Conservation (phyloP, 2,888 invertebrate genomes). For the Coenonympha glycerion region DNA sequence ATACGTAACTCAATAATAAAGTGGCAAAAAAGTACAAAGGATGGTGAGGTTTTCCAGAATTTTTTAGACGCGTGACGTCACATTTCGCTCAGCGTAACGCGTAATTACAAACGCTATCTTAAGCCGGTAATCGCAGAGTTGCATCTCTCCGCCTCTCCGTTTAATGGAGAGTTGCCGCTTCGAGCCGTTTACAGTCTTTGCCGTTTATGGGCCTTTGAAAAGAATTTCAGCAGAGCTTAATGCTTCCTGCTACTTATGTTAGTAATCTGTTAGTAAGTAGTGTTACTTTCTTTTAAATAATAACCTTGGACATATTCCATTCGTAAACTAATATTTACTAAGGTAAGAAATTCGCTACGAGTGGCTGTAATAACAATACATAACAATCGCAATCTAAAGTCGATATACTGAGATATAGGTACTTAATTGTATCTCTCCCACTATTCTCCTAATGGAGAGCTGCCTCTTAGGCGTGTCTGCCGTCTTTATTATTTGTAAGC, state of each 20-base stretch:
- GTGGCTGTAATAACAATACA: conserved; percentile 33
- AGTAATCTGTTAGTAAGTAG: conserved; percentile 1
- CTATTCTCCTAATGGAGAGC: conserved; percentile 47
- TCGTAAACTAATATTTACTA: background rate
- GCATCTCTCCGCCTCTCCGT: conserved; percentile 40
- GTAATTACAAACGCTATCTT: conserved; percentile 40
- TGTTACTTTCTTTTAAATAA: too few species aligned
- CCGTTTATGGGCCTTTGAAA: conserved; percentile 39
- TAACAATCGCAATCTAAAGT: conserved; percentile 41
- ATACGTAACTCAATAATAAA: too few species aligned
- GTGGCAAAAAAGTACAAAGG: too few species aligned
- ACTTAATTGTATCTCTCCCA: conserved; percentile 38
- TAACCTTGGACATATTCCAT: too few species aligned
- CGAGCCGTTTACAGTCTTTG: conserved; percentile 37
- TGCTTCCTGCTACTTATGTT: conserved; percentile 9
- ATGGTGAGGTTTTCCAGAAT: background rate
- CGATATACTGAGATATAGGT: conserved; percentile 42
- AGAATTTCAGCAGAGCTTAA: conserved; percentile 33
- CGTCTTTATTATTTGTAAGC: conserved; percentile 35
- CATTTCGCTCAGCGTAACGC: conserved; percentile 22
- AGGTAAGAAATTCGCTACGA: too few species aligned
- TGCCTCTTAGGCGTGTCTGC: conserved; percentile 37
- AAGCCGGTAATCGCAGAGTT: conserved; percentile 43
- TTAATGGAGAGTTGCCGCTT: conserved; percentile 49
- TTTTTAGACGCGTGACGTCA: background rate